phyloP scores from a whole-genome alignment of 37 sponge, comb jelly and placozoan species.

The Diacarnus erythraeanus region DNA sequence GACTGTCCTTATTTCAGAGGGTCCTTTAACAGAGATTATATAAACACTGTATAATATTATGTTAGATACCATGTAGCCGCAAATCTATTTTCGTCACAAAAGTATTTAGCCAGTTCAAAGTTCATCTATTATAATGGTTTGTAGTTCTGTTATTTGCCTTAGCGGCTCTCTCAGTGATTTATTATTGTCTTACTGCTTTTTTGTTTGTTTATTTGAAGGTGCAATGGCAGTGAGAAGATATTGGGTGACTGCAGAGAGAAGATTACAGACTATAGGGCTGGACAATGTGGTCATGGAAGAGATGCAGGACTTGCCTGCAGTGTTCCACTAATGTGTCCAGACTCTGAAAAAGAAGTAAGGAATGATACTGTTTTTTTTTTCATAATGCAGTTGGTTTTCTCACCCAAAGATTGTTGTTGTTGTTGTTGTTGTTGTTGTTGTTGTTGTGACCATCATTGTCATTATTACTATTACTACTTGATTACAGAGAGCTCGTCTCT shows the following conservation, averaged over 20 bases:
- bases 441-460: too few species aligned
- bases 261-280: background rate
- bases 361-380: too few species aligned
- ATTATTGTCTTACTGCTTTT: background rate
- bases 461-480: background rate
- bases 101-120: background rate
- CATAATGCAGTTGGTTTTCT: too few species aligned
- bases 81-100: background rate
- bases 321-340: constrained; percentile 41
- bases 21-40: too few species aligned
- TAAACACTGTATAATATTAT: too few species aligned
- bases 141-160: background rate
- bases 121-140: background rate
- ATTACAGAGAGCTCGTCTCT: background rate
- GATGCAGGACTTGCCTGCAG: constrained; percentile 68
- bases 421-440: too few species aligned
- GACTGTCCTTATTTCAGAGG: too few species aligned
- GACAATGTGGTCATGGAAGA: constrained; percentile 20
- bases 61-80: background rate
- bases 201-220: constrained; percentile 15
- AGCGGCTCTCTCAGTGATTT: background rate
- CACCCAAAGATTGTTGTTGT: too few species aligned
- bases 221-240: constrained; percentile 10
- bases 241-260: background rate
- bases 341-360: constrained; percentile 12